Conservation (phyloP, 2,888 invertebrate genomes). For the Troides oblongomaculatus region DNA sequence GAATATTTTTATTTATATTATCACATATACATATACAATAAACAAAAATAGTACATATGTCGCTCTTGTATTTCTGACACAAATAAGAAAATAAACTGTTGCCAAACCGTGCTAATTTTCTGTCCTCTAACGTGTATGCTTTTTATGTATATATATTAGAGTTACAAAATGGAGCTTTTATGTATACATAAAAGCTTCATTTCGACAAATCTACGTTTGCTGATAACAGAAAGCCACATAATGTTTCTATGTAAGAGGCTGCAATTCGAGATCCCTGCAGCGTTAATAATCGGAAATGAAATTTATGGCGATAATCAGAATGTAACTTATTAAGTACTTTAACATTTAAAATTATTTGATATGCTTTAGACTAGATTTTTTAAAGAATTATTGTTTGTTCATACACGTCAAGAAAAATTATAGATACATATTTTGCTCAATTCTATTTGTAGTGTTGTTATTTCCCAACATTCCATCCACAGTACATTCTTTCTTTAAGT, state of each 20-base stretch:
- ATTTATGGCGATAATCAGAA: slow-evolving; percentile 44
- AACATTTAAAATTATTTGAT: not conserved
- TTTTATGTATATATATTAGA: too few species aligned
- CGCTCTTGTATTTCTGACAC: too few species aligned
- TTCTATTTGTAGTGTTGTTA: too few species aligned
- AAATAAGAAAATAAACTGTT: too few species aligned
- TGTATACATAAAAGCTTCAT: not conserved
- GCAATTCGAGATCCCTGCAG: slow-evolving; percentile 62
- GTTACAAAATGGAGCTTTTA: not conserved
- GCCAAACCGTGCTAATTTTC: too few species aligned
- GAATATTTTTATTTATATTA: too few species aligned
- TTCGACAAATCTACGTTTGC: not conserved
- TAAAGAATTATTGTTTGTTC: too few species aligned
- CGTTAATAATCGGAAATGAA: slow-evolving; percentile 36
- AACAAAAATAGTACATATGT: too few species aligned
- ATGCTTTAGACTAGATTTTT: too few species aligned
- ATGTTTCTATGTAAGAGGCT: slow-evolving; percentile 44
- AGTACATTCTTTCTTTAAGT: not conserved
- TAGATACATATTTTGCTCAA: not conserved
- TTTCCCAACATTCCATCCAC: too few species aligned
- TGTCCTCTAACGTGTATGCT: not conserved
- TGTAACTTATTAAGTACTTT: slow-evolving; percentile 27
- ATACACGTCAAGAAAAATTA: not conserved
- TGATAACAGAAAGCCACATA: slow-evolving; percentile 31
- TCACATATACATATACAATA: too few species aligned